Conservation (phyloP, 1,140 invertebrate genomes). For the Bombus sylvicola region DNA sequence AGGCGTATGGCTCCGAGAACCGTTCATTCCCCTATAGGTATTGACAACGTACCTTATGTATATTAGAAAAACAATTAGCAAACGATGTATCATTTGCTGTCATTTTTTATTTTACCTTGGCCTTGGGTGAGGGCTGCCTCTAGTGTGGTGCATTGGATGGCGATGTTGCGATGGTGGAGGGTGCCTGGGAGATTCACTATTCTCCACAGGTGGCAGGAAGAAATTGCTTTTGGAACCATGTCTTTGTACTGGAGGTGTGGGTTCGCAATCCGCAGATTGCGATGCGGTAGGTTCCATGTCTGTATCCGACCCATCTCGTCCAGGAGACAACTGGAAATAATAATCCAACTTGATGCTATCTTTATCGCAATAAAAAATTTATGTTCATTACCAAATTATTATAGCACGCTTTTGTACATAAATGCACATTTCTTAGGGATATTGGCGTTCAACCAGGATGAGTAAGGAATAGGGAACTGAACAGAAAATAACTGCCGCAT, state of each 20-base stretch:
- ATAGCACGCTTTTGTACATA: conserved; percentile 19
- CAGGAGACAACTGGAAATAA: conserved; percentile 88
- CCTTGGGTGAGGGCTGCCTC: conserved; percentile 90
- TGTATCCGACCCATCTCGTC: conserved; percentile 89
- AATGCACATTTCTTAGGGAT: conserved; percentile 45
- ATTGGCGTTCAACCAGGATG: conserved; percentile 40
- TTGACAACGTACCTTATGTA: conserved; percentile 46
- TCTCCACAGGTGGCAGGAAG: conserved; percentile 89
- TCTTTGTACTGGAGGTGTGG: conserved; percentile 93
- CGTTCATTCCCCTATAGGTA: conserved; percentile 83
- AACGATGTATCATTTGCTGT: background rate
- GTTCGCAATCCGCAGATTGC: conserved; percentile 96
- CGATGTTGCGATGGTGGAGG: conserved; percentile 82
- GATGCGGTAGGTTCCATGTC: conserved; percentile 93
- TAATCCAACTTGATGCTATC: background rate
- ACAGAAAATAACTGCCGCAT: conserved; percentile 21
- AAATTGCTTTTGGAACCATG: conserved; percentile 96
- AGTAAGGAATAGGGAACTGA: conserved; percentile 27
- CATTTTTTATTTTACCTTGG: conserved; percentile 81
- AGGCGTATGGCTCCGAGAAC: conserved; percentile 87
- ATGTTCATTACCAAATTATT: background rate
- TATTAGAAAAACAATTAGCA: conserved; percentile 33
- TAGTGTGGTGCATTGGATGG: conserved; percentile 85
- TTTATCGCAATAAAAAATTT: background rate
- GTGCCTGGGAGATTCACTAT: conserved; percentile 86